Conservation (phyloP, 2,888 invertebrate species). For the Drosophila vallismaia region DNA sequence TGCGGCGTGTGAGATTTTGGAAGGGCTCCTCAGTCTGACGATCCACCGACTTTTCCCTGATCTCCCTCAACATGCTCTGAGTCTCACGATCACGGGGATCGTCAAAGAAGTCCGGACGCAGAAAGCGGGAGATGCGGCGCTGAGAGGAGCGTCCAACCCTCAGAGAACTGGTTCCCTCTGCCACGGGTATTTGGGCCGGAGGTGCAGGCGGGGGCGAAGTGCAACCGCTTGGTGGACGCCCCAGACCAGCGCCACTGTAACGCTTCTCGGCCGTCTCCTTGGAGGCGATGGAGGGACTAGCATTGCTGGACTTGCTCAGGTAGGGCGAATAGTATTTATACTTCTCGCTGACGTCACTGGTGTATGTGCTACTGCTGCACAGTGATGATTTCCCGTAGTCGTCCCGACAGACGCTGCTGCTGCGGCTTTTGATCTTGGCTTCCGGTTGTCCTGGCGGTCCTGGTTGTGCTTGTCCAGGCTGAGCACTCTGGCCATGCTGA, state of each 20-base stretch:
- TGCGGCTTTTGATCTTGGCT: constrained; percentile 61
- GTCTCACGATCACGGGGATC: constrained; percentile 87
- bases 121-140: constrained; percentile 89
- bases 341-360: constrained; percentile 82
- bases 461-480: neutral
- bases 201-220: constrained; percentile 73
- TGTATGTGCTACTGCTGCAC: constrained; percentile 72
- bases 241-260: constrained; percentile 67
- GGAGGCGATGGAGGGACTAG: constrained; percentile 31
- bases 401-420: constrained; percentile 77
- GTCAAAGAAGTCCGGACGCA: constrained; percentile 92
- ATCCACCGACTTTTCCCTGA: constrained; percentile 86
- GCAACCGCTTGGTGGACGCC: constrained; percentile 81
- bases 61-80: constrained; percentile 88
- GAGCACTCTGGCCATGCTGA: neutral
- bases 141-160: constrained; percentile 83
- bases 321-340: constrained; percentile 83
- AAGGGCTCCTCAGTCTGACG: constrained; percentile 60
- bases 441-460: neutral
- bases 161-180: constrained; percentile 68
- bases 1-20: constrained; percentile 59
- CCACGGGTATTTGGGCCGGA: constrained; percentile 15
- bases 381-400: constrained; percentile 76
- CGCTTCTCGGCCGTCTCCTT: constrained; percentile 73
- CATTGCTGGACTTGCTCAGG: constrained; percentile 72